Evolutionary conservation across 2,113 vertebrate species (phyloP).

Genomic region (Parotia lawesii): DNA sequence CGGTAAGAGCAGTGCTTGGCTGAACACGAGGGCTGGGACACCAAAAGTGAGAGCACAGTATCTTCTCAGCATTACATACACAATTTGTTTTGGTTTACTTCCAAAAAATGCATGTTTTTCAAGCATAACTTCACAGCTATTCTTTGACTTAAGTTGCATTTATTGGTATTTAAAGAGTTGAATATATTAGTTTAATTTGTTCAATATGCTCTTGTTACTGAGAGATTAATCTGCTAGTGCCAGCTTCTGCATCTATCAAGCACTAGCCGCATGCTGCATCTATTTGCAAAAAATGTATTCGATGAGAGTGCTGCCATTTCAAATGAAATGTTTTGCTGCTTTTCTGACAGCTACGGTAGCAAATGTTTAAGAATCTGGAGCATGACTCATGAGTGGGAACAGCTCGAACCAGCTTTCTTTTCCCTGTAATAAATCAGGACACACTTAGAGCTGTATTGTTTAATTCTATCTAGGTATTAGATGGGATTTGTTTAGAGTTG

Average conservation of each 20-base stretch:
- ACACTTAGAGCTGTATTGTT: neutral
- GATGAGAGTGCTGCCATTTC: conserved; percentile 25
- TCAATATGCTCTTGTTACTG: neutral
- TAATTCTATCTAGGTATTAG: conserved; percentile 1
- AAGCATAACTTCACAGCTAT: neutral
- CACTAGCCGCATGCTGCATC: neutral
- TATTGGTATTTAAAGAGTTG: neutral
- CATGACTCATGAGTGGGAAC: conserved; percentile 42
- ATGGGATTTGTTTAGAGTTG: neutral
- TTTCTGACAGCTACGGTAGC: conserved; percentile 44
- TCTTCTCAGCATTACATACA: neutral
- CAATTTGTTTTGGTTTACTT: neutral
- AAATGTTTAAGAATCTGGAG: conserved; percentile 50
- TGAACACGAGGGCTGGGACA: neutral
- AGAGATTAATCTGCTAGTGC: neutral
- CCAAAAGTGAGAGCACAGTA: neutral
- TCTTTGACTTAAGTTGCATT: neutral
- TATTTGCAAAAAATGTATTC: neutral
- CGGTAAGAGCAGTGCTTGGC: conserved; percentile 71
- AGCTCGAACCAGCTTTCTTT: conserved; percentile 18
- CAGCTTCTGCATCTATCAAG: conserved; percentile 16
- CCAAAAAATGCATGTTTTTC: neutral
- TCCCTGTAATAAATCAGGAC: conserved; percentile 5
- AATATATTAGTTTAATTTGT: neutral
- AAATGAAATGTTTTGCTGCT: conserved; percentile 30